A percentile compares a stretch with the other conserved stretches of the same genome.
phyloP scores from a whole-genome alignment of 2,888 invertebrate species.

The Drosophila mimetica region DNA sequence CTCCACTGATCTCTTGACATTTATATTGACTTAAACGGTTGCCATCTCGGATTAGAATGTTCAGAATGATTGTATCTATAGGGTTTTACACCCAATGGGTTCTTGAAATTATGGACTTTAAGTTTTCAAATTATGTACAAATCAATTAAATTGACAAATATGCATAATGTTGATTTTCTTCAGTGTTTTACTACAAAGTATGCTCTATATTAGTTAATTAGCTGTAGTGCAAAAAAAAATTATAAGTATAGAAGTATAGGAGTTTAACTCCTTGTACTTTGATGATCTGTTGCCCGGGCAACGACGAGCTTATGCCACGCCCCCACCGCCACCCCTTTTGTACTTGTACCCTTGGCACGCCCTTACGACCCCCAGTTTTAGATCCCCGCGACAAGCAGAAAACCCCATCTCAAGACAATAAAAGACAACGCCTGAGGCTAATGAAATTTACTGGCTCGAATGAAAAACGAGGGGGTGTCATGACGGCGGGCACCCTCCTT shows the following conservation, averaged over 20 bases:
- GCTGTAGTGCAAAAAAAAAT: background rate
- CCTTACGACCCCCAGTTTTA: background rate
- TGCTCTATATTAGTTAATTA: too few relatives aligned
- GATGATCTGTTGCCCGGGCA: conserved; percentile 21
- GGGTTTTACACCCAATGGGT: too few relatives aligned
- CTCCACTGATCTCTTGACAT: conserved; percentile 13
- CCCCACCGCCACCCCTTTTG: conserved; percentile 25
- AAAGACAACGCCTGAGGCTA: conserved; percentile 68
- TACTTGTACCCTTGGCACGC: conserved; percentile 5
- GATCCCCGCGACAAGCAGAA: conserved; percentile 1
- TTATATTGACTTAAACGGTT: conserved; percentile 31
- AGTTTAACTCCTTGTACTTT: background rate
- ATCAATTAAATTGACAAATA: too few relatives aligned
- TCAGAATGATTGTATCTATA: too few relatives aligned
- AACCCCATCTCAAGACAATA: conserved; percentile 54
- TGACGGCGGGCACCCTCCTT: background rate
- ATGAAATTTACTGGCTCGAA: conserved; percentile 68
- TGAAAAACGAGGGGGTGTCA: background rate
- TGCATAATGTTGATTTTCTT: too few relatives aligned
- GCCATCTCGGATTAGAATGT: background rate
- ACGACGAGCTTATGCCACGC: conserved; percentile 64
- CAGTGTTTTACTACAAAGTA: too few relatives aligned
- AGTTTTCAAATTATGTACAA: too few relatives aligned
- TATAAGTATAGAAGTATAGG: background rate
- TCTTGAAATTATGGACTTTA: too few relatives aligned